Conservation (phyloP, 2,888 invertebrate species). For the Argyresthia goedartella region DNA sequence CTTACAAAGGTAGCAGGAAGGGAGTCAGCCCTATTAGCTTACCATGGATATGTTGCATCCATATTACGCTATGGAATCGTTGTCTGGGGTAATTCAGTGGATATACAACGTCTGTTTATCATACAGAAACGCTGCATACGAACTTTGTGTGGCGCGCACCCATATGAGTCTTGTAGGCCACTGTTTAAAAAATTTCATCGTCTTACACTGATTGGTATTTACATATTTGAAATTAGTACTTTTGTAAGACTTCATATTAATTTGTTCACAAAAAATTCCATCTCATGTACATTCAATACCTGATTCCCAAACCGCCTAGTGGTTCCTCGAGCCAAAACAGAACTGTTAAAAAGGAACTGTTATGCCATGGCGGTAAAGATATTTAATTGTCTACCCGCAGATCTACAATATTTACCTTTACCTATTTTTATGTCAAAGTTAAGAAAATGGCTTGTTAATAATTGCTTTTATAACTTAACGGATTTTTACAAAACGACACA, state of each 20-base stretch:
- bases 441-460: background rate
- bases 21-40: conserved; percentile 5
- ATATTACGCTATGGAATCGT: conserved; percentile 4
- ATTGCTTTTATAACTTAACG: background rate
- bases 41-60: conserved; percentile 10
- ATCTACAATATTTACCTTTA: background rate
- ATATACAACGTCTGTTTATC: background rate
- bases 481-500: no score
- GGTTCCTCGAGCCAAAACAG: background rate
- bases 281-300: background rate
- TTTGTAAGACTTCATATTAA: background rate
- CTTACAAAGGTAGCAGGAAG: conserved; percentile 8
- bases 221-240: background rate
- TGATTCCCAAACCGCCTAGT: background rate
- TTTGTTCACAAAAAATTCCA: background rate
- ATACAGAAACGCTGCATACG: background rate
- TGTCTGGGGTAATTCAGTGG: background rate
- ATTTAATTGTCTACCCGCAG: background rate
- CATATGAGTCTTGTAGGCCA: background rate
- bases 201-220: background rate
- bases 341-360: background rate
- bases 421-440: background rate
- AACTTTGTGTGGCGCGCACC: background rate
- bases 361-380: background rate
- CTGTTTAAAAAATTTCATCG: background rate